Evolutionary conservation across 2,113 vertebrate genomes (phyloP), one percentile per base, ranked within the genome.

Genomic region (Leptobrachium ailaonicum): DNA sequence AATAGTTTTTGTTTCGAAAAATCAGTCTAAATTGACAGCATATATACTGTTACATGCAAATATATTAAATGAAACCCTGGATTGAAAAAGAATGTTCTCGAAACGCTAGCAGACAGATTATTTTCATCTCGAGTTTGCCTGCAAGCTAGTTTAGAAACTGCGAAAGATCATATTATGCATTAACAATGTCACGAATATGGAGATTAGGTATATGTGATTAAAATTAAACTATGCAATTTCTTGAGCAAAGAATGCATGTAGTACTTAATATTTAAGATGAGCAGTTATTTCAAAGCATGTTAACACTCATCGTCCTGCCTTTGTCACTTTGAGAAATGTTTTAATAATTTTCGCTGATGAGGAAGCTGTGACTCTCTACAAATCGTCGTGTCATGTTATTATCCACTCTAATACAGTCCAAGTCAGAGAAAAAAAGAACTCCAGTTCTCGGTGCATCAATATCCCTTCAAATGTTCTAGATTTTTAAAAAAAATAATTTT

Each of bases 401-500:
- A 64, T 20, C 14, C 62, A 64, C 20, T 64, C 14, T 64, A 32
- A 64, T 10, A 64, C 10, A 32, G 62, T 2, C 62, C 62, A 64
- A 4, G 4, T 64, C 13, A 60, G 13, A 60, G 20, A 60, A 60
- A 60, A 60, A 60, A 14, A 14, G 10, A 60, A 13, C 56, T 43
- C 43, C 41, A 60, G n/a, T 73, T 75, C 7, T 63, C 56, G 5
- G 6, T 10, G 58, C 42, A 75, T 64, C 13, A 9, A 12, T 64
- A 63, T 20, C 62, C 7, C 60, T 32, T 32, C 8, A 12, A 6
- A 58, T 73, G 10, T 32, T 10, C 40, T 13, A 64, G 54, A 9
- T 58, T 73, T 73, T 73, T 40, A 41, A 63, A 64, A 63, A 64
- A 64, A 63, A 64, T 9, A 6, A 32, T 44, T 75, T 50, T 75